A percentile compares a stretch with the other conserved stretches of the same genome.
phyloP scores from a whole-genome alignment of 2,113 vertebrate species.

The Patagioenas fasciata region DNA sequence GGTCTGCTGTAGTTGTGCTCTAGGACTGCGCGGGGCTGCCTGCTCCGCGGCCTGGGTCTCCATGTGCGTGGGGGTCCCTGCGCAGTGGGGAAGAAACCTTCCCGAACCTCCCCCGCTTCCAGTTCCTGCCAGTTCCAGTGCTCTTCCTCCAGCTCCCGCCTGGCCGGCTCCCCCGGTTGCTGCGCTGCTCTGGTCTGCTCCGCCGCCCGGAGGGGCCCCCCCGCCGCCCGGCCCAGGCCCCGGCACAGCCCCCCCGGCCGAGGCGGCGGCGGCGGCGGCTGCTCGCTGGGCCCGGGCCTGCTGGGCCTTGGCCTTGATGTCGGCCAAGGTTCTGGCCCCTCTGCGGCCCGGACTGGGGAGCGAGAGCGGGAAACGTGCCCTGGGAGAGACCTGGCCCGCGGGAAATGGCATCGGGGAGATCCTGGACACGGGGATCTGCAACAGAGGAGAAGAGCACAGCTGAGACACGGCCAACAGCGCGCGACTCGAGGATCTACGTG shows the following conservation, averaged over 20 bases:
- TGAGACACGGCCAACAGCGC: background rate
- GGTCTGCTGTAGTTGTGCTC: slow-evolving; percentile 82
- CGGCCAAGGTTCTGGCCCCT: slow-evolving; percentile 92
- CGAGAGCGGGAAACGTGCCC: slow-evolving; percentile 79
- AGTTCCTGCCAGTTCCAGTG: slow-evolving; percentile 78
- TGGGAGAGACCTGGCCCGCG: slow-evolving; percentile 85
- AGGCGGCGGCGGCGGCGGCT: slow-evolving; percentile 80
- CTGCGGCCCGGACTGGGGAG: slow-evolving; percentile 86
- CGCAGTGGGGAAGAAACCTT: slow-evolving; percentile 64
- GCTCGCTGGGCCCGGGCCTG: slow-evolving; percentile 90
- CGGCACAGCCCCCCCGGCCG: slow-evolving; percentile 76
- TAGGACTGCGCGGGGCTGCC: slow-evolving; percentile 55
- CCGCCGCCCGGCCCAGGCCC: slow-evolving; percentile 84
- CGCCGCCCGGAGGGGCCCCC: background rate
- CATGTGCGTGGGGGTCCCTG: slow-evolving; percentile 29
- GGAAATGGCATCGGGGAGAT: slow-evolving; percentile 85
- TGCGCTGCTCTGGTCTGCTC: slow-evolving; percentile 34
- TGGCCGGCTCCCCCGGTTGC: background rate
- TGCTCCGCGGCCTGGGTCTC: slow-evolving; percentile 29
- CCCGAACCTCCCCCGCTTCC: slow-evolving; percentile 79
- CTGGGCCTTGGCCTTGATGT: slow-evolving; percentile 97
- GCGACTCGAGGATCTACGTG: background rate
- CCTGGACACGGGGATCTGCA: slow-evolving; percentile 90
- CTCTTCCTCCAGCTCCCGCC: background rate
- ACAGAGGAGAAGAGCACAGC: background rate